These are phyloP conservation scores for Conger conger DNA, from an alignment of 2,113 vertebrate genomes.

Conservation along the genomic window DNA sequence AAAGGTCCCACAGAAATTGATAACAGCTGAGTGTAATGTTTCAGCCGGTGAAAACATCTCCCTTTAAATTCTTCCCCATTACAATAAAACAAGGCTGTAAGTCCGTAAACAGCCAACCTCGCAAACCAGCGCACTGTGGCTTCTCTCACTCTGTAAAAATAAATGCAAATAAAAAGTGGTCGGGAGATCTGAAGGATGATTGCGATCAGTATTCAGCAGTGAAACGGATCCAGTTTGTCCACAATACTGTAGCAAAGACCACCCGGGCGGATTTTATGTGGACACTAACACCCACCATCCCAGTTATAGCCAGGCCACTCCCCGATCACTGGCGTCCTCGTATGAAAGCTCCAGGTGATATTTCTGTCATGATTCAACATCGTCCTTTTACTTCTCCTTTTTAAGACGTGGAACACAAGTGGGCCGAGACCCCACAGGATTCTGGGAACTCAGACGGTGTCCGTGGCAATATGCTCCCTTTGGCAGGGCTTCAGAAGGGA, in stretches of 20 bases:
- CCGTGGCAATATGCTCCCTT: conserved; percentile 59
- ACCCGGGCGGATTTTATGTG: neutral
- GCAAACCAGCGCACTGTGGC: neutral
- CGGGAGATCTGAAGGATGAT: neutral
- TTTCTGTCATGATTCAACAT: conserved; percentile 6
- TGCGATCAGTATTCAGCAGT: neutral
- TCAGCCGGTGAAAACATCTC: neutral
- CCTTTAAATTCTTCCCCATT: neutral
- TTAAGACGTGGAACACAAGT: conserved; percentile 56
- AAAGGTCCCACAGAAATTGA: neutral
- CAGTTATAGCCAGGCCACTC: no score
- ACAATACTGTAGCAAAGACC: neutral
- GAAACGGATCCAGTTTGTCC: neutral
- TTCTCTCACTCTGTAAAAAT: neutral
- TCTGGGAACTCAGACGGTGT: conserved; percentile 69
- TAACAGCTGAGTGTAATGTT: neutral
- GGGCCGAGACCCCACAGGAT: conserved; percentile 62
- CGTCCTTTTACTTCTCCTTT: conserved; percentile 46
- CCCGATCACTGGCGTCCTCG: neutral
- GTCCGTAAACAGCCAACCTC: neutral
- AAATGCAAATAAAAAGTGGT: neutral
- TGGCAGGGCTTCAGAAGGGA: conserved; percentile 65
- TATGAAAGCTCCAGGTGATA: neutral
- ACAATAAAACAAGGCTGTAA: neutral
- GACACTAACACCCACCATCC: neutral